Base-by-base conservation (phyloP, 2,113 vertebrate genomes). In the Pimephales promelas region DNA sequence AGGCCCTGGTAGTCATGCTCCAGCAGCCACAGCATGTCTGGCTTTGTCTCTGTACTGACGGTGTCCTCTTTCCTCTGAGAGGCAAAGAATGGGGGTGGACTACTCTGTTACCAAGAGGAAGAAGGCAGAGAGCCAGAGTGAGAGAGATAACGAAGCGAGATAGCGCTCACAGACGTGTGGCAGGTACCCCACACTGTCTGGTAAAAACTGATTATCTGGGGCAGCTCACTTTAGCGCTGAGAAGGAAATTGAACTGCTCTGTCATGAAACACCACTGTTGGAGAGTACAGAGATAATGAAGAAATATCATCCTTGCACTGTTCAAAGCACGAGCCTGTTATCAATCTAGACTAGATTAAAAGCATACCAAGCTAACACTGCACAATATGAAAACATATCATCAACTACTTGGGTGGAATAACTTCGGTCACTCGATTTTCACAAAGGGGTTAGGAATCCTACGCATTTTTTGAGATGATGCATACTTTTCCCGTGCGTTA, bases 111-210 rank as follows among this genome's bases (percentile, higher is more conserved):
- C 74, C 73, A 68, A 20, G 62, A 43, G 82, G 62, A 66, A 66
- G 71, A 49, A 70, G 68, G 66, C 64, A 79, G 81, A 72, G 81
- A 84, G 79, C 79, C 81, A 76, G 62, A 16, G 75, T 11, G 36
- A 64, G 49, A 70, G 56, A 85, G 83, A 86, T 84, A 84, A 76
- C 70, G 24, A 78, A 82, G 68, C 45, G 18, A 34, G 92, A 93
- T 93, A 92, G 87, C 87, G 86, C 90, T 91, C 75, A 90, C 87
- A 83, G 75, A 62, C 22, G 81, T 82, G 89, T 89, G 89, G 89
- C 88, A 89, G 83, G 88, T 92, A 88, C 81, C 85, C 66, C 61
- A 61, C 85, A 66, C 78, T 36, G 85, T 85, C 72, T 86, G 86
- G 85, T 86, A 84, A 89, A 89, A 89, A 86, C n/a, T 79, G 87